phyloP scores from a whole-genome alignment of 2,888 invertebrate genomes.

The Acleris cristana region DNA sequence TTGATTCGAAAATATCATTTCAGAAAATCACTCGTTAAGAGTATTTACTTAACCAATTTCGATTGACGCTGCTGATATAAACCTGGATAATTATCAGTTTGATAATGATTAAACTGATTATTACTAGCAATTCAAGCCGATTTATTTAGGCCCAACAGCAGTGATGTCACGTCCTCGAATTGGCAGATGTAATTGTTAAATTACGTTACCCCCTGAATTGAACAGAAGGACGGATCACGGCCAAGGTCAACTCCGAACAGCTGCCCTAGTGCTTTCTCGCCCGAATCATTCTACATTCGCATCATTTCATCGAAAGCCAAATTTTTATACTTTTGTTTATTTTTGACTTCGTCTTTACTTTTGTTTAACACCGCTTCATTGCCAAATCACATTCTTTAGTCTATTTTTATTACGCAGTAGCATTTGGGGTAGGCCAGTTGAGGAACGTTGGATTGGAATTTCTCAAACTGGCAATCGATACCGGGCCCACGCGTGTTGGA shows the following conservation, averaged over 20 bases:
- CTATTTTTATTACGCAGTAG: conserved; percentile 49
- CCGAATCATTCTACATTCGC: conserved; percentile 11
- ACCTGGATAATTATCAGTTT: no score
- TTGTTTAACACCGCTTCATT: conserved; percentile 29
- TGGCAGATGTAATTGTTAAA: conserved; percentile 74
- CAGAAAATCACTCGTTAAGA: no score
- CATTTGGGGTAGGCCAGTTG: conserved; percentile 48
- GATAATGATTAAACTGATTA: no score
- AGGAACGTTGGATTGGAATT: conserved; percentile 58
- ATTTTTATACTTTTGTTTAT: background rate
- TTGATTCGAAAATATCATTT: no score
- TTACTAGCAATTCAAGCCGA: conserved; percentile 9
- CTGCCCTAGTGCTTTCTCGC: conserved; percentile 47
- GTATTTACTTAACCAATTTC: no score
- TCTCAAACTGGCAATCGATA: conserved; percentile 68
- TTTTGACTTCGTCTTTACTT: conserved; percentile 16
- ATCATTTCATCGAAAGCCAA: conserved; percentile 8
- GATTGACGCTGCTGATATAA: no score
- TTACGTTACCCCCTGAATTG: conserved; percentile 56
- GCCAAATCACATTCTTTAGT: conserved; percentile 36
- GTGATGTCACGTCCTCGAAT: conserved; percentile 66
- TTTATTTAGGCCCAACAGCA: conserved; percentile 13
- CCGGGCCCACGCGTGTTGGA: conserved; percentile 57
- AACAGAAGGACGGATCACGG: conserved; percentile 67
- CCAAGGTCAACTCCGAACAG: conserved; percentile 71